Evolutionary conservation across 2,797 vertebrate species (phyloP).

Genomic region (Pipistrellus pygmaeus): DNA sequence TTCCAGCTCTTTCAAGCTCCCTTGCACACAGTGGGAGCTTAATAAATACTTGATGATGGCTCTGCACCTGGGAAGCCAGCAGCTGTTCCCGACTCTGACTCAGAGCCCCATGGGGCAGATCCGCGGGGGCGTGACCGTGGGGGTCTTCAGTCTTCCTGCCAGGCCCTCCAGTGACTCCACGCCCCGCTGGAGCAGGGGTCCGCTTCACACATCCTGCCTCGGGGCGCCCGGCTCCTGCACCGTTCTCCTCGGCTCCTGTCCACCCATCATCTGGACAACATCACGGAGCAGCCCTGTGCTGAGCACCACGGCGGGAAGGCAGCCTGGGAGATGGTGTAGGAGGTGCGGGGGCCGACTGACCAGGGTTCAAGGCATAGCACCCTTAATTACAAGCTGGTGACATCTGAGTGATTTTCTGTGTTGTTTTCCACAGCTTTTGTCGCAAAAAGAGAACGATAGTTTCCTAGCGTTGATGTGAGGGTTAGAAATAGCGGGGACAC

Average conservation of each 20-base stretch:
- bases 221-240: not conserved
- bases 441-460: constrained; percentile 41
- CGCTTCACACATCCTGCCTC: not conserved
- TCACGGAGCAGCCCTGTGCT: not conserved
- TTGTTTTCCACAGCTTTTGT: not conserved
- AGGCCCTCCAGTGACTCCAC: not conserved
- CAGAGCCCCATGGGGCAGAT: not conserved
- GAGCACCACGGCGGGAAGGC: not conserved
- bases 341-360: not conserved
- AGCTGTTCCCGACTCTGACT: constrained; percentile 65
- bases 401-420: not conserved
- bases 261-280: not conserved
- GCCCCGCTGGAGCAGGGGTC: not conserved
- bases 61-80: constrained; percentile 57
- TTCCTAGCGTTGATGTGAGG: constrained; percentile 2
- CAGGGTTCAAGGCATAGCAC: not conserved
- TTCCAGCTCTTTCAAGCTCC: constrained; percentile 34
- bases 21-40: constrained; percentile 71
- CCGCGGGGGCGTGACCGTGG: not conserved
- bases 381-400: not conserved
- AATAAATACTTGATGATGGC: constrained; percentile 76
- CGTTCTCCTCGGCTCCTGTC: not conserved
- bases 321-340: not conserved
- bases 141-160: constrained; percentile 27
- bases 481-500: not conserved